Percentiles rank a stretch among this genome's conserved stretches.
These are phyloP conservation scores for Ctena decussata DNA, from an alignment of 2,888 invertebrate species.

Conservation along the genomic window DNA sequence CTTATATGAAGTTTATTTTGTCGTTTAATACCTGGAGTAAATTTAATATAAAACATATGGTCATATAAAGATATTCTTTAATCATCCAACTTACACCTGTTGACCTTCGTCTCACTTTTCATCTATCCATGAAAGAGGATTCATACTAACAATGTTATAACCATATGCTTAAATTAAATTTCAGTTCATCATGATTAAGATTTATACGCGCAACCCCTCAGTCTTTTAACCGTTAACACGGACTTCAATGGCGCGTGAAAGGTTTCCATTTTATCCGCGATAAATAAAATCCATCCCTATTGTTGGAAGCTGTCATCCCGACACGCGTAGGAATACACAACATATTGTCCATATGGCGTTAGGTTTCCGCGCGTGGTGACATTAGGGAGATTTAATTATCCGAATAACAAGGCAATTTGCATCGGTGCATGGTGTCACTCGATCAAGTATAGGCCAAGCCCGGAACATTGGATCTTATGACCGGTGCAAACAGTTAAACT, in stretches of 20 bases:
- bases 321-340: conserved; percentile 8
- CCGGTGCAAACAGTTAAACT: no score
- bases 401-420: conserved; percentile 3
- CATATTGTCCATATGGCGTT: neutral
- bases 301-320: neutral
- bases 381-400: conserved; percentile 2
- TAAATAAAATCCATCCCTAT: neutral
- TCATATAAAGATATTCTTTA: neutral
- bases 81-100: neutral
- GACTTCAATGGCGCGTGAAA: neutral
- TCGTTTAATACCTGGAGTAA: no score
- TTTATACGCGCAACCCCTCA: neutral
- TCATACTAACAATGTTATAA: neutral
- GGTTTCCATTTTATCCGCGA: neutral
- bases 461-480: no score
- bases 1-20: no score
- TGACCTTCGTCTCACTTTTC: neutral
- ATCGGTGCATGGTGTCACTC: neutral
- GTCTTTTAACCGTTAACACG: neutral
- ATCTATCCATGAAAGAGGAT: neutral
- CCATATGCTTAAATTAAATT: conserved; percentile 14
- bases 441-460: no score
- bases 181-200: conserved; percentile 5
- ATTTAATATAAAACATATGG: neutral
- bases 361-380: neutral